A percentile compares a stretch with the other conserved stretches of the same genome.
phyloP scores from a whole-genome alignment of 2,797 vertebrate species.

The Poliocrania exsul region DNA sequence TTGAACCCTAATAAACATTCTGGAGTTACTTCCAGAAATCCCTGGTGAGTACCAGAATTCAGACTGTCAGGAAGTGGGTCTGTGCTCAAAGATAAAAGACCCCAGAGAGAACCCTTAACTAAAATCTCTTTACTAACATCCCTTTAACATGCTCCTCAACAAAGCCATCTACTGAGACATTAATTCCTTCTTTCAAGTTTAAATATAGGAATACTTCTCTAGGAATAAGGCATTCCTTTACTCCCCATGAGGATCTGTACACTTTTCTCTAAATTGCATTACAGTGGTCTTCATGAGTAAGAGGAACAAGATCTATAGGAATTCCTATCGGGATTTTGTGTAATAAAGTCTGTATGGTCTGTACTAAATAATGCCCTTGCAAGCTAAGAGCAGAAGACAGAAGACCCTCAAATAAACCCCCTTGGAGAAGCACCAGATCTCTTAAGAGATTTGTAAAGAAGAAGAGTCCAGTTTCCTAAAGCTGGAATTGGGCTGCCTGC shows the following conservation, averaged over 20 bases:
- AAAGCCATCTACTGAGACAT: neutral
- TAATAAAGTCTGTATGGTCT: neutral
- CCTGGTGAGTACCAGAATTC: neutral
- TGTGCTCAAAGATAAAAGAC: neutral
- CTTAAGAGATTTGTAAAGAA: neutral
- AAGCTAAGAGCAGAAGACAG: neutral
- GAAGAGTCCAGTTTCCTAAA: neutral
- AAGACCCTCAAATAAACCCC: neutral
- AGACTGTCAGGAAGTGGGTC: neutral
- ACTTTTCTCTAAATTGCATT: neutral
- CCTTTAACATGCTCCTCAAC: neutral
- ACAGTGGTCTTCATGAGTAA: neutral
- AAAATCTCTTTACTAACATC: neutral
- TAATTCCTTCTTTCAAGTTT: neutral
- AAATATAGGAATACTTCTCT: neutral
- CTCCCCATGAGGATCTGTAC: neutral
- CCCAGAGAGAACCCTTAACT: neutral
- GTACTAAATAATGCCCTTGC: neutral
- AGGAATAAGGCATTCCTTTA: neutral
- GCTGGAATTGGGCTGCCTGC: neutral
- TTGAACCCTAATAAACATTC: neutral
- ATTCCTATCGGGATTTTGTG: neutral
- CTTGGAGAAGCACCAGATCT: neutral
- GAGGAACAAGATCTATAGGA: neutral
- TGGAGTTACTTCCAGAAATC: neutral